phyloP scores from a whole-genome alignment of 2,888 invertebrate genomes.

The Merodon equestris region DNA sequence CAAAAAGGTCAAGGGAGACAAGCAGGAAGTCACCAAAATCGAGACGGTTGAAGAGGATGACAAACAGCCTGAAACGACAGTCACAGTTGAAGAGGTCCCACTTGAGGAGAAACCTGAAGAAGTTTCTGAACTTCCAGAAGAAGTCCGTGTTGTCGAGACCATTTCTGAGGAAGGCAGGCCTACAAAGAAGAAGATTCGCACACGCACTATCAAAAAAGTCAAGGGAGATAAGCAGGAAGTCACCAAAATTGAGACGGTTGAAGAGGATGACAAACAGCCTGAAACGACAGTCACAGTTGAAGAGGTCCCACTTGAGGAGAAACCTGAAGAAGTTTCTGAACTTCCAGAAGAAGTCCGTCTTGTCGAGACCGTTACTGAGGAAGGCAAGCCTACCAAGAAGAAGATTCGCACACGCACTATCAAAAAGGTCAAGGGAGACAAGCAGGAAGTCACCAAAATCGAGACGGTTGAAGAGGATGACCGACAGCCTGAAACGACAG shows the following conservation, averaged over 20 bases:
- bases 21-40: slow-evolving; percentile 32
- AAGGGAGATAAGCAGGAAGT: slow-evolving; percentile 73
- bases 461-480: slow-evolving; percentile 34
- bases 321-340: slow-evolving; percentile 16
- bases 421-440: slow-evolving; percentile 28
- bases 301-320: slow-evolving; percentile 4
- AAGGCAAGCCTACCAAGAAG: slow-evolving; percentile 33
- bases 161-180: slow-evolving; percentile 24
- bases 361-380: slow-evolving; percentile 13
- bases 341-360: slow-evolving; percentile 19
- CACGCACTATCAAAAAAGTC: slow-evolving; percentile 25
- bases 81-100: slow-evolving; percentile 19
- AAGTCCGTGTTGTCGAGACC: slow-evolving; percentile 8
- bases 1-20: slow-evolving; percentile 28
- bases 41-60: slow-evolving; percentile 29
- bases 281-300: slow-evolving; percentile 72
- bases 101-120: slow-evolving; percentile 11
- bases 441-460: slow-evolving; percentile 36
- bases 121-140: slow-evolving; percentile 11
- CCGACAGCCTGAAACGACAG: slow-evolving; percentile 26
- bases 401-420: slow-evolving; percentile 32
- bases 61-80: slow-evolving; percentile 18
- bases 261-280: slow-evolving; percentile 75
- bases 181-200: slow-evolving; percentile 20
- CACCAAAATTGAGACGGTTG: slow-evolving; percentile 74